Evolutionary conservation across 2,113 vertebrate genomes (phyloP).

Genomic region (Oophaga pumilio): DNA sequence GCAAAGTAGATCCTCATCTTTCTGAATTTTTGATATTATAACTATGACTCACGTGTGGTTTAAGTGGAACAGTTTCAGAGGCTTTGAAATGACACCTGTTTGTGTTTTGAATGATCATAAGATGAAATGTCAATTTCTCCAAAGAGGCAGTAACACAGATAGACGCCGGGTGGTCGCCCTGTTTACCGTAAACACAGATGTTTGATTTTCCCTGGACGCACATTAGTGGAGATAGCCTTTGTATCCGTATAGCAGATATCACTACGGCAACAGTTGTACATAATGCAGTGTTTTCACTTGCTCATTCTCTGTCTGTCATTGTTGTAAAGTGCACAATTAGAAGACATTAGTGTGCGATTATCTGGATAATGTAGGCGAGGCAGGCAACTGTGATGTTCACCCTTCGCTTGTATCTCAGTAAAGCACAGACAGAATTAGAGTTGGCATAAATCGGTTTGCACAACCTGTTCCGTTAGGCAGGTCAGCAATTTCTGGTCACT

Average conservation of each 20-base stretch:
- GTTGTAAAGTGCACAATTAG: constrained; percentile 35
- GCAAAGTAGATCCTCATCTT: not conserved
- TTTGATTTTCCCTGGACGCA: constrained; percentile 24
- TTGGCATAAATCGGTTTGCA: too few species aligned
- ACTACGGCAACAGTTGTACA: constrained; percentile 5
- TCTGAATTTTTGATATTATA: constrained; percentile 1
- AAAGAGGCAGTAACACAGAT: not conserved
- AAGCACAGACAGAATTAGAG: not conserved
- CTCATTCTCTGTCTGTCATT: constrained; percentile 26
- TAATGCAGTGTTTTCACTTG: constrained; percentile 40
- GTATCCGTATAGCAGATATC: constrained; percentile 5
- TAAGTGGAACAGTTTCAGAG: not conserved
- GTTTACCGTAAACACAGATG: constrained; percentile 31
- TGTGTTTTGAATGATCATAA: constrained; percentile 9
- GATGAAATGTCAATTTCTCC: constrained; percentile 11
- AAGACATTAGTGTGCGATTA: constrained; percentile 27
- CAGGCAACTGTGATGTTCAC: not conserved
- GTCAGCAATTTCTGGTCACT: too few species aligned
- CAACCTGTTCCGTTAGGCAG: too few species aligned
- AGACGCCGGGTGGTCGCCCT: not conserved
- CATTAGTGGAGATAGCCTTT: not conserved
- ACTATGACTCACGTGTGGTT: not conserved
- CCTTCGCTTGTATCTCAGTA: not conserved
- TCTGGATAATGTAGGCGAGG: constrained; percentile 12
- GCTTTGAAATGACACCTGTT: constrained; percentile 22